Evolutionary conservation across 2,888 invertebrate genomes (phyloP).

Genomic region (Drosophila paramelanica): DNA sequence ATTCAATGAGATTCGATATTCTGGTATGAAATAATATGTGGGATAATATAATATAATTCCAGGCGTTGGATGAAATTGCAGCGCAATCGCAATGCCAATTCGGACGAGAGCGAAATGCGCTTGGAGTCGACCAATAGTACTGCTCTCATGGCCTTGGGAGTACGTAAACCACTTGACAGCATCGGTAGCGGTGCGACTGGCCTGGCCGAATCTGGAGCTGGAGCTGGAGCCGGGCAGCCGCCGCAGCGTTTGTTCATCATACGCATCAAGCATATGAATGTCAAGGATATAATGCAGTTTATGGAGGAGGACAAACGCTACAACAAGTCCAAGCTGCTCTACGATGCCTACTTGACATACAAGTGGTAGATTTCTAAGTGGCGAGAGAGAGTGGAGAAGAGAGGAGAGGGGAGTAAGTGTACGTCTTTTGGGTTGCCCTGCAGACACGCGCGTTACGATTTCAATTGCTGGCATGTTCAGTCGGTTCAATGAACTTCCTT

Average conservation of each 20-base stretch:
- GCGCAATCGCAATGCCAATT: conserved; percentile 24
- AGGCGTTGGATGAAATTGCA: conserved; percentile 50
- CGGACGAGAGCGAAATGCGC: conserved; percentile 24
- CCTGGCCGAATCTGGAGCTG: neutral
- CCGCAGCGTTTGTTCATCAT: conserved; percentile 8
- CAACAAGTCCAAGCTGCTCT: conserved; percentile 45
- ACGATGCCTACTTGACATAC: conserved; percentile 57
- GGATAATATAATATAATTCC: neutral
- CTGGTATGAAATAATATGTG: no score
- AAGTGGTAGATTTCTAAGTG: conserved; percentile 19
- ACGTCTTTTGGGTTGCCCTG: neutral
- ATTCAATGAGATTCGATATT: no score
- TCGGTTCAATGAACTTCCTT: conserved; percentile 74
- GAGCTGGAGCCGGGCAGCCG: neutral
- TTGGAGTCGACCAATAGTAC: conserved; percentile 52
- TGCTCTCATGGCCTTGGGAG: conserved; percentile 56
- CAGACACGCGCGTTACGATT: conserved; percentile 35
- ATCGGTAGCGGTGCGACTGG: neutral
- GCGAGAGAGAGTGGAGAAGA: neutral
- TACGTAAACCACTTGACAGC: conserved; percentile 18
- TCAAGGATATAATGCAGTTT: conserved; percentile 58
- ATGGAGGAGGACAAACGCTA: conserved; percentile 53
- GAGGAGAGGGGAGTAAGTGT: neutral
- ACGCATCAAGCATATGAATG: conserved; percentile 49
- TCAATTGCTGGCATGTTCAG: conserved; percentile 43